Evolutionary conservation across 64 coral and sea anemone species (phyloP).

Genomic region (Stichodactyla mertensii): DNA sequence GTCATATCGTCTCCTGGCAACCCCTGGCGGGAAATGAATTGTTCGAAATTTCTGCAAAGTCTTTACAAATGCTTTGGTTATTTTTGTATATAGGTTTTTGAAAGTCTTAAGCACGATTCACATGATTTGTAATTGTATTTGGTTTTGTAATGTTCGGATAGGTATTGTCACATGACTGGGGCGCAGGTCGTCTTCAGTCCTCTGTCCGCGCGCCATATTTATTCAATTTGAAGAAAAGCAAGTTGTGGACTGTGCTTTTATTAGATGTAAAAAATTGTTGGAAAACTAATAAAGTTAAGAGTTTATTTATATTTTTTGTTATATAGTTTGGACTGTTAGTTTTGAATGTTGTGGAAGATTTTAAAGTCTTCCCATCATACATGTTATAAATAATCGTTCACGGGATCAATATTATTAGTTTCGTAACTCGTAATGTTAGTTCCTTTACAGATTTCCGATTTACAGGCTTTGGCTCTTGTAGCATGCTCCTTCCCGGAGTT

Average conservation of each 20-base stretch:
- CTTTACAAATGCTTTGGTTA: neutral
- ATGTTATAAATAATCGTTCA: no score
- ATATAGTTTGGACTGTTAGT: no score
- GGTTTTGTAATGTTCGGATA: neutral
- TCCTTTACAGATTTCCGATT: no score
- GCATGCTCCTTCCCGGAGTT: no score
- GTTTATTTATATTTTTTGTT: neutral
- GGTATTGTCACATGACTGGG: neutral
- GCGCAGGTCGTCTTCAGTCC: slow-evolving; percentile 4
- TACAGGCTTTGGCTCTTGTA: no score
- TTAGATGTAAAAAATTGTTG: slow-evolving; percentile 3
- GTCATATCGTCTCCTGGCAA: neutral
- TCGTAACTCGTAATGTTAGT: no score
- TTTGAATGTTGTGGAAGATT: no score
- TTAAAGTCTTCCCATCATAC: no score
- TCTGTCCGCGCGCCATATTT: neutral
- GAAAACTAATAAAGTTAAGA: neutral
- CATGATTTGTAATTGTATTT: neutral
- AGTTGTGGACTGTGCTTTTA: neutral
- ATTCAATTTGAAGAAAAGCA: neutral
- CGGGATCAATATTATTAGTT: no score
- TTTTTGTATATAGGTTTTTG: neutral
- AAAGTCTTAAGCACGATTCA: neutral
- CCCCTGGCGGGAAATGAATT: neutral
- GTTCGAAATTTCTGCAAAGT: neutral